Percentiles rank a stretch among this genome's conserved stretches.
Evolutionary conservation across 2,113 vertebrate genomes (phyloP).

Genomic region (Indicator maculatus): DNA sequence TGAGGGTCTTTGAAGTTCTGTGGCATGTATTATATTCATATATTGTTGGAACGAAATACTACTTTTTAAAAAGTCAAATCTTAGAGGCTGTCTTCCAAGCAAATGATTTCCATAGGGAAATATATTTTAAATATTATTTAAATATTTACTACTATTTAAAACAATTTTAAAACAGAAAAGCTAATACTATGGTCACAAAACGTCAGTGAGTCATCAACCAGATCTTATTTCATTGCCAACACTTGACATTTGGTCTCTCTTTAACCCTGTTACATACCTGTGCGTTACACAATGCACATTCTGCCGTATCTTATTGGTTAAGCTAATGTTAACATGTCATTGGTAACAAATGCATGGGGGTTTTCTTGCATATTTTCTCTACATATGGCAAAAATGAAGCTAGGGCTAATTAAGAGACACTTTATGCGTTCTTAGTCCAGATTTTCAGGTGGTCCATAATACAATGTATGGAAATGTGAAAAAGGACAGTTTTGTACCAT

Average conservation of each 20-base stretch:
- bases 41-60: conserved; percentile 63
- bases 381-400: conserved; percentile 66
- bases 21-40: conserved; percentile 52
- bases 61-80: conserved; percentile 57
- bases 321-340: conserved; percentile 58
- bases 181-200: conserved; percentile 59
- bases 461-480: conserved; percentile 81
- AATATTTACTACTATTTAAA: conserved; percentile 76
- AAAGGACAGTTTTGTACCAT: conserved; percentile 82
- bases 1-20: conserved; percentile 42
- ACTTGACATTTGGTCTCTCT: conserved; percentile 54
- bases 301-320: conserved; percentile 64
- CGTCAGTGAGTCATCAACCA: conserved; percentile 47
- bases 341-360: conserved; percentile 72
- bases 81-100: conserved; percentile 73
- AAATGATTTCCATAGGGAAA: conserved; percentile 68
- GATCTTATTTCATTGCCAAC: conserved; percentile 48
- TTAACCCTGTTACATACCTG: conserved; percentile 35
- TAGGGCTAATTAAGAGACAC: conserved; percentile 74
- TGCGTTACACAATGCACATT: conserved; percentile 53
- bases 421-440: conserved; percentile 76
- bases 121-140: conserved; percentile 77
- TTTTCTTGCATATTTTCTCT: conserved; percentile 48
- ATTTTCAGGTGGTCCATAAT: conserved; percentile 78
- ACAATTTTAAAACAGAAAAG: conserved; percentile 62